A percentile compares a stretch with the other conserved stretches of the same genome.
phyloP scores from a whole-genome alignment of 2,113 vertebrate species.

The Nesogale talazaci region DNA sequence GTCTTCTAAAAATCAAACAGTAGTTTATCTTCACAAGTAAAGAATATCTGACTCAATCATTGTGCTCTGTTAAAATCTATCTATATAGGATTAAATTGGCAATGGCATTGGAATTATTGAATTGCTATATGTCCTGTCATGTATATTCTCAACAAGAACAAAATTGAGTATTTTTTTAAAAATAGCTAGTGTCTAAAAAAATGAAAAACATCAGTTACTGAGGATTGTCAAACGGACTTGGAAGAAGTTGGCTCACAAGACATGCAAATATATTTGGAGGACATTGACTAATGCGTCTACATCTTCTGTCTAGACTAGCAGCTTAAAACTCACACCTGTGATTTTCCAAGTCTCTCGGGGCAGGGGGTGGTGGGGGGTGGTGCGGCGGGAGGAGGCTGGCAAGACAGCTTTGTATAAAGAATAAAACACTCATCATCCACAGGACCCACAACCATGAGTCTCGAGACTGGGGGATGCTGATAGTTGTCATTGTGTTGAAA shows the following conservation, averaged over 20 bases:
- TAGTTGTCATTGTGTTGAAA: background rate
- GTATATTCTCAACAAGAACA: background rate
- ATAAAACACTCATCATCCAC: background rate
- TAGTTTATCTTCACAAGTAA: too few relatives aligned
- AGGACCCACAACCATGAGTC: constrained; percentile 34
- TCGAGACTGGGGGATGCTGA: background rate
- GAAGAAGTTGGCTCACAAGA: constrained; percentile 41
- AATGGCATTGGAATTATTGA: too few relatives aligned
- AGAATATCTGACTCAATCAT: too few relatives aligned
- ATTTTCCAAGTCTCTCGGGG: constrained; percentile 25
- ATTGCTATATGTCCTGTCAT: too few relatives aligned
- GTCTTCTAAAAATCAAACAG: too few relatives aligned
- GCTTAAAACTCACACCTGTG: constrained; percentile 61
- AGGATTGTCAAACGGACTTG: constrained; percentile 1
- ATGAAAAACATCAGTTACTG: constrained; percentile 34
- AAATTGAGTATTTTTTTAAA: background rate
- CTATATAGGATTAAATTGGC: too few relatives aligned
- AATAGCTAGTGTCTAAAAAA: background rate
- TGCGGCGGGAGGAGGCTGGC: too few relatives aligned
- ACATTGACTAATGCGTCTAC: constrained; percentile 54
- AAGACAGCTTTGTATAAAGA: background rate
- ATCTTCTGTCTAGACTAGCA: constrained; percentile 66
- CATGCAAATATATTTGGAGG: constrained; percentile 42
- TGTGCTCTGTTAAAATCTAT: too few relatives aligned
- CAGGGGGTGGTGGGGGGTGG: too few relatives aligned